Evolutionary conservation across 2,797 vertebrate species (phyloP).

Genomic region (Danio albolineatus): DNA sequence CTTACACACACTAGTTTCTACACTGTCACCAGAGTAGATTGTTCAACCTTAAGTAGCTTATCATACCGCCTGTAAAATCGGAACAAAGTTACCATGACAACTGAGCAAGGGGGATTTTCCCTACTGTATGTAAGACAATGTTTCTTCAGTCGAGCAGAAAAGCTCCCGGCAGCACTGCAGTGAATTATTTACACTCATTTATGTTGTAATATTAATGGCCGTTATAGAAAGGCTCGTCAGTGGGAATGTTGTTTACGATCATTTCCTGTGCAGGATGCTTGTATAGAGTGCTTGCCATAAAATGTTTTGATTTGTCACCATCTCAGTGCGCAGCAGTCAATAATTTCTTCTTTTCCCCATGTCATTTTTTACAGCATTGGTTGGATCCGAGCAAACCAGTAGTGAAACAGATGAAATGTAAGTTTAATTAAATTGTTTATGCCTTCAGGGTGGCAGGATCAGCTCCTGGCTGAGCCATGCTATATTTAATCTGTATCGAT

Average conservation of each 20-base stretch:
- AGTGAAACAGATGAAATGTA: constrained; percentile 98
- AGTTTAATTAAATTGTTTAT: constrained; percentile 70
- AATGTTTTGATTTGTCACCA: background rate
- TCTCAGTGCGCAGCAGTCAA: constrained; percentile 6
- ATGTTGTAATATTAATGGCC: constrained; percentile 45
- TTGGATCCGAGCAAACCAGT: constrained; percentile 95
- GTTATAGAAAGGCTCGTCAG: constrained; percentile 9
- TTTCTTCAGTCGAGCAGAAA: constrained; percentile 55
- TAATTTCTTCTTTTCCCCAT: constrained; percentile 14
- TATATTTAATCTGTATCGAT: too few species aligned
- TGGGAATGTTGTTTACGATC: constrained; percentile 11
- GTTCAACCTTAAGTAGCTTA: background rate
- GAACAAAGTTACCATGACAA: constrained; percentile 47
- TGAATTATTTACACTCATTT: constrained; percentile 53
- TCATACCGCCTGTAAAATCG: background rate
- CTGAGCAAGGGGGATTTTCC: constrained; percentile 25
- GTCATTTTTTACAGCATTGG: constrained; percentile 87
- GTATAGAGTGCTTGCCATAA: constrained; percentile 1
- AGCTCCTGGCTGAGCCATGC: too few species aligned
- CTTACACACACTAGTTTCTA: background rate
- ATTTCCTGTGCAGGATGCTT: constrained; percentile 12
- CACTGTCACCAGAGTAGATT: background rate
- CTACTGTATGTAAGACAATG: constrained; percentile 16
- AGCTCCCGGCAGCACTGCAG: constrained; percentile 15
- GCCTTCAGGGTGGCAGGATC: background rate